phyloP scores from a whole-genome alignment of 2,888 invertebrate species.

The Itoplectis maculator region DNA sequence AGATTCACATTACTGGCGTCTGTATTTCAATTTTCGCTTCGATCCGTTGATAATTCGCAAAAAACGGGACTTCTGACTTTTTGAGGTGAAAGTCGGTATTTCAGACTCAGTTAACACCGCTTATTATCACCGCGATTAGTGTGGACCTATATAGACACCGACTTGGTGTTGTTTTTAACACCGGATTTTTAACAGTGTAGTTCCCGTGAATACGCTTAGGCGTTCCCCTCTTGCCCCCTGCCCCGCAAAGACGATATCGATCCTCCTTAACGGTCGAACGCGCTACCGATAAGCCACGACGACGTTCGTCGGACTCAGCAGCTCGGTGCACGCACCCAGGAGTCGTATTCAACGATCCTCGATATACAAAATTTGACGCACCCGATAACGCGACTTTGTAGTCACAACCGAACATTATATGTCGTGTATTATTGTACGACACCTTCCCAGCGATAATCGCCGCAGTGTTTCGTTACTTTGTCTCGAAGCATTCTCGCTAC shows the following conservation, averaged over 20 bases:
- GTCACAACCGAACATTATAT: constrained; percentile 11
- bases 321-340: background rate
- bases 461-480: constrained; percentile 45
- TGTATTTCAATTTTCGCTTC: too few species aligned
- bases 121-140: too few species aligned
- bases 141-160: too few species aligned
- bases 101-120: too few species aligned
- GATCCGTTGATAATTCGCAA: too few species aligned
- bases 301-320: background rate
- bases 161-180: too few species aligned
- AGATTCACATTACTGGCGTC: too few species aligned
- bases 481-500: constrained; percentile 32
- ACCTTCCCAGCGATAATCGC: constrained; percentile 35
- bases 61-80: too few species aligned
- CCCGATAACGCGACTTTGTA: constrained; percentile 40
- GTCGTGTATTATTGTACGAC: constrained; percentile 27
- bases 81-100: too few species aligned
- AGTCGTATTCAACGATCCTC: constrained; percentile 32
- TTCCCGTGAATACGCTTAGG: constrained; percentile 52
- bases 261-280: constrained; percentile 31
- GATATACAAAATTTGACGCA: constrained; percentile 41
- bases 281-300: constrained; percentile 21
- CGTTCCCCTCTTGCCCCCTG: too few species aligned
- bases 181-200: too few species aligned
- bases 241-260: too few species aligned